phyloP scores from a whole-genome alignment of 1,140 invertebrate genomes.

The Hermatobates lingyangjiaoensis region DNA sequence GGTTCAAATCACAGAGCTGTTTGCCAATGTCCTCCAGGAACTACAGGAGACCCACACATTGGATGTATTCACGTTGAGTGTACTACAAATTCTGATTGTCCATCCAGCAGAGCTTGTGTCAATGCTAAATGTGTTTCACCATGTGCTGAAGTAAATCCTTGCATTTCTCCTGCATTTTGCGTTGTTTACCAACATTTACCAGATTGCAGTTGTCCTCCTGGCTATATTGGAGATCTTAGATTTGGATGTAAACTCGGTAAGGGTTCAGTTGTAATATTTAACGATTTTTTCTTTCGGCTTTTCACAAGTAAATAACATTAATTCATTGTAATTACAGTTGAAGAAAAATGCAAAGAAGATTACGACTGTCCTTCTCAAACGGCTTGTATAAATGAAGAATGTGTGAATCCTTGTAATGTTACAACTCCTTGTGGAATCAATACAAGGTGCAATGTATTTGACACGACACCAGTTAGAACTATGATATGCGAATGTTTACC shows the following conservation, averaged over 20 bases:
- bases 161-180: constrained; percentile 48
- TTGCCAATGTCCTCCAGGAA: constrained; percentile 61
- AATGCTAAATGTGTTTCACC: constrained; percentile 61
- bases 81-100: constrained; percentile 52
- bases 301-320: background rate
- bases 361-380: constrained; percentile 61
- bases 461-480: constrained; percentile 63
- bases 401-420: constrained; percentile 63
- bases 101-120: constrained; percentile 51
- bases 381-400: constrained; percentile 60
- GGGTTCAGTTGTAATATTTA: constrained; percentile 6
- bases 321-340: constrained; percentile 21
- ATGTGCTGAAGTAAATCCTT: constrained; percentile 41
- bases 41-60: constrained; percentile 57
- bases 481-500: constrained; percentile 77
- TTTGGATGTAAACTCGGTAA: constrained; percentile 41
- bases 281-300: constrained; percentile 3
- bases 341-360: constrained; percentile 49
- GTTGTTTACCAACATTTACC: constrained; percentile 52
- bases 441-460: constrained; percentile 55
- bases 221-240: constrained; percentile 43
- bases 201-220: constrained; percentile 58
- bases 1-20: constrained; percentile 57
- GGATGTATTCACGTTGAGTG: constrained; percentile 58
- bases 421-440: constrained; percentile 65